Evolutionary conservation across 2,888 invertebrate species (phyloP).

Genomic region (Parascotia fuliginaria): DNA sequence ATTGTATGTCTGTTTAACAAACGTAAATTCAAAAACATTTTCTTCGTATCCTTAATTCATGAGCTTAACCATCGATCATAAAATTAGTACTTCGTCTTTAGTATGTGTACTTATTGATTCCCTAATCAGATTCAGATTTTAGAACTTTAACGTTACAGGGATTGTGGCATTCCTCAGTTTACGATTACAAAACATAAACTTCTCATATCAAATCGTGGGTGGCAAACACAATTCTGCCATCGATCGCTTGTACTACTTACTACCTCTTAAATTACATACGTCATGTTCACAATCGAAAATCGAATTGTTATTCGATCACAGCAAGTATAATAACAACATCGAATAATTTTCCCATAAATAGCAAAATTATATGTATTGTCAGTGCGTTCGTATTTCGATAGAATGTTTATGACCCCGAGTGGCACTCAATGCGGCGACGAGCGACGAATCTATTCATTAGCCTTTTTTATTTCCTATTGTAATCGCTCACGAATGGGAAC

Average conservation of each 20-base stretch:
- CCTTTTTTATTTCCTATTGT: constrained; percentile 55
- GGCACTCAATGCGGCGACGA: constrained; percentile 43
- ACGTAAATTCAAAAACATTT: too few relatives aligned
- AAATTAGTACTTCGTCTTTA: too few relatives aligned
- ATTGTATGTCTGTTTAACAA: too few relatives aligned
- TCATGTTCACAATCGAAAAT: constrained; percentile 17
- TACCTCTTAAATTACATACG: constrained; percentile 29
- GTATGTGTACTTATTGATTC: too few relatives aligned
- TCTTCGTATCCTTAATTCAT: too few relatives aligned
- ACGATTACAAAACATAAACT: background rate
- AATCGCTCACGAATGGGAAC: constrained; percentile 33
- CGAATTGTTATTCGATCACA: constrained; percentile 23
- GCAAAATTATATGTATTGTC: constrained; percentile 43
- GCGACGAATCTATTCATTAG: constrained; percentile 62
- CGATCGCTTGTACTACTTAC: constrained; percentile 10
- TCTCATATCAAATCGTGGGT: constrained; percentile 6
- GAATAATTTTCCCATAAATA: constrained; percentile 47
- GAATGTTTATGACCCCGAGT: constrained; percentile 46
- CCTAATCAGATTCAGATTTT: too few relatives aligned
- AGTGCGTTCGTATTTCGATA: constrained; percentile 34
- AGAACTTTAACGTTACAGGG: too few relatives aligned
- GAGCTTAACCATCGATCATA: too few relatives aligned
- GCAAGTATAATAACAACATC: constrained; percentile 33
- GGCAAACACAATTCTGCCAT: constrained; percentile 12
- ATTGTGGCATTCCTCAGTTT: too few relatives aligned